A percentile compares a stretch with the other conserved stretches of the same genome.
These are phyloP conservation scores for Notodonta ziczac DNA, from an alignment of 2,888 invertebrate genomes.

Conservation along the genomic window DNA sequence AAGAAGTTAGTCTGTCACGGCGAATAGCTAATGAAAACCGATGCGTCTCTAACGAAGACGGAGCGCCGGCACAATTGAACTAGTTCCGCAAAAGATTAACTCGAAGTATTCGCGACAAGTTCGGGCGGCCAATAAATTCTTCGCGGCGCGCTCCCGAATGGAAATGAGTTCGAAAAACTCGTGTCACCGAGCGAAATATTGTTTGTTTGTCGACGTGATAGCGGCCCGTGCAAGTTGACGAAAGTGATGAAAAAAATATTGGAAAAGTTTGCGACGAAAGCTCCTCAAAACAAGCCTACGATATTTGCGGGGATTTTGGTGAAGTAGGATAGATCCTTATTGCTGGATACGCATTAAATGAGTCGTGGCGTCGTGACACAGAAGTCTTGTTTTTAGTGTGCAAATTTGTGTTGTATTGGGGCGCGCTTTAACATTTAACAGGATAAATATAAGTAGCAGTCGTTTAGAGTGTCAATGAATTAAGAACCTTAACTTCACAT, in stretches of 20 bases:
- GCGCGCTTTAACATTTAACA: no score
- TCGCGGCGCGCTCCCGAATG: slow-evolving; percentile 58
- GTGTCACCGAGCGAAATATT: slow-evolving; percentile 65
- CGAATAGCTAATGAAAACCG: slow-evolving; percentile 68
- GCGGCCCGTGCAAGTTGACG: slow-evolving; percentile 62
- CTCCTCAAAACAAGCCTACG: slow-evolving; percentile 54
- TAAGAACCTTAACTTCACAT: no score
- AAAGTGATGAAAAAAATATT: slow-evolving; percentile 79
- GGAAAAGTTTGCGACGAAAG: slow-evolving; percentile 65
- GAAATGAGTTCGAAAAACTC: slow-evolving; percentile 72
- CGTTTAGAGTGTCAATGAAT: no score
- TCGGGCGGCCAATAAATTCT: slow-evolving; percentile 60
- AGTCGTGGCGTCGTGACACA: no score
- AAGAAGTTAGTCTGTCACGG: slow-evolving; percentile 55
- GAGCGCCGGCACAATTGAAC: slow-evolving; percentile 50
- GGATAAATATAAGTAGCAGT: no score
- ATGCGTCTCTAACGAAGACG: slow-evolving; percentile 70
- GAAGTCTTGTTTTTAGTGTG: no score
- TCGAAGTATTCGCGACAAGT: slow-evolving; percentile 42
- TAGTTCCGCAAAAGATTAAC: slow-evolving; percentile 52
- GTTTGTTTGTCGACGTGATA: slow-evolving; percentile 74
- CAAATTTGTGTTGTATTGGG: no score
- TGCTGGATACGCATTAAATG: not conserved
- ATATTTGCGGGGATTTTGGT: slow-evolving; percentile 41
- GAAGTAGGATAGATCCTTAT: slow-evolving; percentile 23